Conservation (phyloP, 2,888 invertebrate genomes). For the Cephonodes hylas region DNA sequence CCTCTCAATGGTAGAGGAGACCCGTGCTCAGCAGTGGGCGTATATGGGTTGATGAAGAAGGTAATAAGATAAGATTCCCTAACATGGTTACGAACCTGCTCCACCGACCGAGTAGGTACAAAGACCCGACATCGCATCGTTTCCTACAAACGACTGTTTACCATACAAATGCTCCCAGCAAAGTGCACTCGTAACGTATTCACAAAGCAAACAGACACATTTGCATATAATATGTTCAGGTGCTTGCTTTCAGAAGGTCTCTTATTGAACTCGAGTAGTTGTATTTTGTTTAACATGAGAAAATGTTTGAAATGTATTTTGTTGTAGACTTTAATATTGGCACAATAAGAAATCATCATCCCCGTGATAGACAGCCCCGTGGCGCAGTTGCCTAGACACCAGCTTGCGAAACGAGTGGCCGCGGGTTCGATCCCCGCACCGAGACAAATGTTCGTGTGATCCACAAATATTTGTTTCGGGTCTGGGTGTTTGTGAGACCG, state of each 20-base stretch:
- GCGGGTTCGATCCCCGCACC: no score
- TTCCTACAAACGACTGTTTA: neutral
- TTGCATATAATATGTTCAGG: neutral
- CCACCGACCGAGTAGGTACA: neutral
- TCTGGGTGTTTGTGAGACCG: no score
- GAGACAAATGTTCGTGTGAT: no score
- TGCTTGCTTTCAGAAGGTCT: neutral
- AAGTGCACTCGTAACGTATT: neutral
- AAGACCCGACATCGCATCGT: neutral
- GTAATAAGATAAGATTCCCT: conserved; percentile 18
- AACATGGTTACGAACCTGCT: neutral
- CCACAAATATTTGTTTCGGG: no score
- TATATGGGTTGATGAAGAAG: no score
- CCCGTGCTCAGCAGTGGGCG: no score
- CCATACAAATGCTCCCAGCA: neutral
- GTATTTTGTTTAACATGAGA: neutral
- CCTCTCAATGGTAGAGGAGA: no score
- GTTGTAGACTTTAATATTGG: no score
- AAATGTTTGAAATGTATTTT: neutral
- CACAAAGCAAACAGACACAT: neutral
- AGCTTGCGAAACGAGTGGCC: no score
- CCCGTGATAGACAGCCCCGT: no score
- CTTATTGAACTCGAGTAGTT: neutral
- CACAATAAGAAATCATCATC: no score
- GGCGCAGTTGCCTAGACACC: no score